Evolutionary conservation across 2,888 invertebrate genomes (phyloP), one percentile per base, ranked within the genome.

Genomic region (Philaethria dido): DNA sequence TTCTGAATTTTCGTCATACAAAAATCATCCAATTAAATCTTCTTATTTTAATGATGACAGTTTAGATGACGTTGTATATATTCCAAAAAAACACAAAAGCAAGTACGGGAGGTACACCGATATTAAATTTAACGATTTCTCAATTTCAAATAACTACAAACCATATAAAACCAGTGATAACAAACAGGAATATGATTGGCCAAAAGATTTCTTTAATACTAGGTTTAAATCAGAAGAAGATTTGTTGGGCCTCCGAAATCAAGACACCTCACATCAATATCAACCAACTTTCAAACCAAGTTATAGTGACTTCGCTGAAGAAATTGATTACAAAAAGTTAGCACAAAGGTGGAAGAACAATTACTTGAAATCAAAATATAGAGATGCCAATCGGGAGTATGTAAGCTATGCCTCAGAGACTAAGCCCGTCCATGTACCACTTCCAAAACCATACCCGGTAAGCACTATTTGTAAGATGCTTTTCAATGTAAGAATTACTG

Each of bases 171-270:
- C 74, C 16, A 84, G 73, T 52, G 64, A 83, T 77, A 68, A 52
- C 42, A 74, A 81, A 80, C 71, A 76, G 68, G 36, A 83, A 74
- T 65, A 62, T 13, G 88, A 88, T 65, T 89, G 89, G 89, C 79
- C 76, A 39, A 85, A 83, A 74, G 87, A 90, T 70, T 75, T 78
- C 52, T 72, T 79, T 22, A 80, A 77, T 39, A 86, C 79, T 20
- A 81, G 86, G 74, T 92, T 85, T 69, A 90, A 91, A 75, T 85
- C 88, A 0, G 92, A 92, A 78, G 92, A 92, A 76, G 92, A 92
- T 79, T 82, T 92, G 64, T 73, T 92, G 62, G 92, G 84, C 20
- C 79, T 92, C 8, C 82, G 92, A 78, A 92, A 86, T 61, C 89
- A 88, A 45, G 92, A 92, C 64, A 86, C 89, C 0, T 84, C 86